These are phyloP conservation scores for Chauna torquata DNA, from an alignment of 2,113 vertebrate species.

Conservation along the genomic window DNA sequence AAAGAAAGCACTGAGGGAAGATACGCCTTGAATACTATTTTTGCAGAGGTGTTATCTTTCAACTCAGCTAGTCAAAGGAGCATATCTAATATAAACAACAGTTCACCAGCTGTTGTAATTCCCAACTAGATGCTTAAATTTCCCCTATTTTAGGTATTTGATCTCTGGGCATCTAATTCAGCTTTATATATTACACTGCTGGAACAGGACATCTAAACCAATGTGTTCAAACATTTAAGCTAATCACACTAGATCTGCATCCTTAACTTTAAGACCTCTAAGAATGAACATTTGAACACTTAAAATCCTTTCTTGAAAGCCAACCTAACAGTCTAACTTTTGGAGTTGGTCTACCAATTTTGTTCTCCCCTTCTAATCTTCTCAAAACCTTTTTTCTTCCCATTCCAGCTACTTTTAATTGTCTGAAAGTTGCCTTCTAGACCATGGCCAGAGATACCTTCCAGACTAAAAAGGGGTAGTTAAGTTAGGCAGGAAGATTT, in stretches of 20 bases:
- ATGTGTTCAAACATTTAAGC: conserved; percentile 8
- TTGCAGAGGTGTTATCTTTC: background rate
- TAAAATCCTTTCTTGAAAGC: background rate
- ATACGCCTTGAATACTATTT: background rate
- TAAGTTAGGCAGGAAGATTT: background rate
- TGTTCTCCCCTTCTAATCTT: background rate
- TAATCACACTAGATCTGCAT: background rate
- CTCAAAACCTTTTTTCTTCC: background rate
- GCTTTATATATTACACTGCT: background rate
- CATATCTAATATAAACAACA: background rate
- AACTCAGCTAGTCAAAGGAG: background rate
- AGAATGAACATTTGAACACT: background rate
- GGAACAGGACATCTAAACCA: background rate
- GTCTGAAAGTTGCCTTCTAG: background rate
- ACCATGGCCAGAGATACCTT: background rate
- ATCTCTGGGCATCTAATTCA: background rate
- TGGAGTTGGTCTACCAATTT: background rate
- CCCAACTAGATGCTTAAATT: background rate
- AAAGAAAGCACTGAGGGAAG: background rate
- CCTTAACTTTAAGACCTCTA: background rate
- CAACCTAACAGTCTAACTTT: background rate
- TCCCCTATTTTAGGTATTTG: background rate
- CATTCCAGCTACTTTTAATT: background rate
- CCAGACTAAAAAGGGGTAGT: background rate
- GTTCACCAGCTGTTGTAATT: background rate